phyloP scores from a whole-genome alignment of 2,888 invertebrate species.

The Crioceris asparagi region DNA sequence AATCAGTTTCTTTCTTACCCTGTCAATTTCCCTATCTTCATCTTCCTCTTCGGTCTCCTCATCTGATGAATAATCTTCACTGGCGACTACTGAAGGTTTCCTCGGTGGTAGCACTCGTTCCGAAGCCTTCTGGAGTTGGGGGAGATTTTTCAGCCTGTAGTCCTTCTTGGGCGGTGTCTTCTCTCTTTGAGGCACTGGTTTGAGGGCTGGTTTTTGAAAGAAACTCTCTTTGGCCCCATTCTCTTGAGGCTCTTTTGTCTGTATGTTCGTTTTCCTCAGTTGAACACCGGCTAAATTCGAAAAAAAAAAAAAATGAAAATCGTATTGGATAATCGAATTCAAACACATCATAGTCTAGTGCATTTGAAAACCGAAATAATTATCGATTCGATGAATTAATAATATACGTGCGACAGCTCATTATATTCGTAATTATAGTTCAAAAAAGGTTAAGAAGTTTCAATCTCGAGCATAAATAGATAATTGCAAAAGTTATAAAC shows the following conservation, averaged over 20 bases:
- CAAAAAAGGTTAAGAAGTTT: no score
- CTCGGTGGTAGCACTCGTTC: conserved; percentile 27
- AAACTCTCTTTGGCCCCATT: conserved; percentile 33
- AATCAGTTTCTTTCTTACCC: conserved; percentile 17
- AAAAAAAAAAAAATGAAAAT: not conserved
- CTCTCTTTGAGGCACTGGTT: conserved; percentile 33
- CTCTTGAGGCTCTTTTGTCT: conserved; percentile 28
- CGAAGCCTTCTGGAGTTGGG: conserved; percentile 32
- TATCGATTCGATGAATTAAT: no score
- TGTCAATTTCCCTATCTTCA: conserved; percentile 26
- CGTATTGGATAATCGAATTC: no score
- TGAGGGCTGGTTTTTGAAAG: conserved; percentile 33
- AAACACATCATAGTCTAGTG: no score
- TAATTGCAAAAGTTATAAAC: no score
- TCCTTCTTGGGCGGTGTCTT: conserved; percentile 33
- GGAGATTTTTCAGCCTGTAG: conserved; percentile 24
- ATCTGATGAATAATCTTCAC: conserved; percentile 14
- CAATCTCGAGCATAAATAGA: no score
- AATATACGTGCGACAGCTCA: no score
- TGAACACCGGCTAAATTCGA: conserved; percentile 26
- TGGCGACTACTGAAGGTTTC: conserved; percentile 19
- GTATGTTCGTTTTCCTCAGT: conserved; percentile 26
- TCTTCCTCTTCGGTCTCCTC: conserved; percentile 14
- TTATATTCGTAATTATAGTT: no score
- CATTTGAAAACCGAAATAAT: no score